A percentile compares a stretch with the other conserved stretches of the same genome.
These are phyloP conservation scores for Pleuronectes platessa DNA, from an alignment of 2,113 vertebrate species.

Conservation along the genomic window DNA sequence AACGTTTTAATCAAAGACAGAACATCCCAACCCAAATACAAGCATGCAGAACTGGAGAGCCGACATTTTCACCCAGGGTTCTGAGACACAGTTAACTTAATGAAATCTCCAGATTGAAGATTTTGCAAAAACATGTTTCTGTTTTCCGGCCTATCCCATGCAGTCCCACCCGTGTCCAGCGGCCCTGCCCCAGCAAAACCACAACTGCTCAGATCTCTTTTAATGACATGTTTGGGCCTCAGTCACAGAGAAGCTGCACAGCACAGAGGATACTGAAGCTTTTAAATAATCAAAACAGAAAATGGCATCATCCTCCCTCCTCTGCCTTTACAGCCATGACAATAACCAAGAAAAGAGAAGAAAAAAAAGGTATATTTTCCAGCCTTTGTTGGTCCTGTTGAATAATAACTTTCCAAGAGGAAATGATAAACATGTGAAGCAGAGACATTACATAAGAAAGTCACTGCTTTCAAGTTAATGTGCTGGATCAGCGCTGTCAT, in stretches of 20 bases:
- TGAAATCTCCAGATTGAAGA: background rate
- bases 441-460: conserved; percentile 41
- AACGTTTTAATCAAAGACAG: background rate
- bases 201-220: conserved; percentile 43
- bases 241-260: conserved; percentile 24
- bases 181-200: conserved; percentile 5
- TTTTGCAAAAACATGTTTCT: conserved; percentile 4
- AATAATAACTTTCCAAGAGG: conserved; percentile 45
- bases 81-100: background rate
- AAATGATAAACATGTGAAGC: conserved; percentile 62
- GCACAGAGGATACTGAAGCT: conserved; percentile 18
- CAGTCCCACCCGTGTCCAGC: conserved; percentile 4
- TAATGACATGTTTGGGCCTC: conserved; percentile 47
- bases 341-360: conserved; percentile 5
- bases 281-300: conserved; percentile 37
- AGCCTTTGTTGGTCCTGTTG: conserved; percentile 29
- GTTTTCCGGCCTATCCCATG: conserved; percentile 3
- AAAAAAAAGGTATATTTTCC: conserved; percentile 14
- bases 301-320: conserved; percentile 30
- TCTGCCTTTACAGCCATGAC: conserved; percentile 7
- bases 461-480: conserved; percentile 54
- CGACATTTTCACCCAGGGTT: background rate
- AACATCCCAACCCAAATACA: background rate
- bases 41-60: background rate
- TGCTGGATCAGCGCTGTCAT: conserved; percentile 35